These are phyloP conservation scores for Heteromormyrus szaboi DNA, from an alignment of 2,797 vertebrate species.

Conservation along the genomic window DNA sequence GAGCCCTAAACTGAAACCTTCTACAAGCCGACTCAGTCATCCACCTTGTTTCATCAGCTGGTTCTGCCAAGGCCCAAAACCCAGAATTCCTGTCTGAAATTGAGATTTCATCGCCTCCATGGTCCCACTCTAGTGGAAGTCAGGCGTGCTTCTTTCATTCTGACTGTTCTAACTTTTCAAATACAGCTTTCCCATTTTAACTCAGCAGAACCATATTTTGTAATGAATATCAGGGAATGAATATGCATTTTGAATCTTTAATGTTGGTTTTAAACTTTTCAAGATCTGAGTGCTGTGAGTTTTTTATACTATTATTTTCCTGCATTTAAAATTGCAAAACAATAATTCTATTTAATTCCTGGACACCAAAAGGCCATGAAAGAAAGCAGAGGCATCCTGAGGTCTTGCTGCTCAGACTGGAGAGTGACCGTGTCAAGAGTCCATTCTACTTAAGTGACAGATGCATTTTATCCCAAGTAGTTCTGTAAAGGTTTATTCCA, in stretches of 20 bases:
- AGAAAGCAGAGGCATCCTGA: background rate
- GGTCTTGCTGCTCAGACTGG: background rate
- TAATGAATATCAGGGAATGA: background rate
- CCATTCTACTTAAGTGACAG: background rate
- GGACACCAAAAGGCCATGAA: background rate
- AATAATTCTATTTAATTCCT: background rate
- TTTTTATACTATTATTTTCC: background rate
- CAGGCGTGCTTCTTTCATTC: background rate
- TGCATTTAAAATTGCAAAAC: background rate
- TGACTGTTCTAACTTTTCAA: background rate
- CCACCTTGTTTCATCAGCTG: background rate
- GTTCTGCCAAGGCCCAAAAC: background rate
- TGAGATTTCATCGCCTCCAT: background rate
- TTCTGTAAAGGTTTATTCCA: background rate
- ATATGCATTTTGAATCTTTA: background rate
- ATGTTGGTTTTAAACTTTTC: background rate
- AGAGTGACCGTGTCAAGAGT: background rate
- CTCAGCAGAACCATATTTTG: background rate
- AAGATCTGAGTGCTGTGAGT: background rate
- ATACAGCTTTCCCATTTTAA: background rate
- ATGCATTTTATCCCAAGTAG: background rate
- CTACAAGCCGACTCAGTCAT: background rate
- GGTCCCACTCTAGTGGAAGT: background rate
- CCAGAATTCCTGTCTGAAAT: background rate
- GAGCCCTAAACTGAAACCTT: background rate